Percentiles rank a stretch among this genome's conserved stretches.
These are phyloP conservation scores for Autographa pulchrina DNA, from an alignment of 2,888 invertebrate genomes.

Conservation along the genomic window DNA sequence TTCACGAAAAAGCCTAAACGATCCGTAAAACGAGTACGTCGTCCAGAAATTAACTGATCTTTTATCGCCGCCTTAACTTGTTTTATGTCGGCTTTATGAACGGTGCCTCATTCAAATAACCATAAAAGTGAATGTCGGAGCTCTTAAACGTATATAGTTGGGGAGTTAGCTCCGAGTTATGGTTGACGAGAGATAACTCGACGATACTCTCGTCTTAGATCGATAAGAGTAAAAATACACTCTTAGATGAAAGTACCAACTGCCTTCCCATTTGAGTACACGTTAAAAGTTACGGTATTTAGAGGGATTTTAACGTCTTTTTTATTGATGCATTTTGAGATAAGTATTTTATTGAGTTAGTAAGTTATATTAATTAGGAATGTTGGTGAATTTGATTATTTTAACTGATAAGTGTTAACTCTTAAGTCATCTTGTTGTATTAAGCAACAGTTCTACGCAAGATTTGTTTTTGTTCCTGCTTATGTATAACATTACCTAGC, in stretches of 20 bases:
- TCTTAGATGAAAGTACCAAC: slow-evolving; percentile 22
- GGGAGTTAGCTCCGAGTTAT: slow-evolving; percentile 38
- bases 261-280: slow-evolving; percentile 32
- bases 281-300: slow-evolving; percentile 9
- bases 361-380: neutral
- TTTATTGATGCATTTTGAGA: neutral
- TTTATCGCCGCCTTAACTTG: slow-evolving; percentile 49
- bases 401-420: too few relatives aligned
- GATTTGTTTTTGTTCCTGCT: too few relatives aligned
- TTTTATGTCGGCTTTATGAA: slow-evolving; percentile 56
- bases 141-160: slow-evolving; percentile 53
- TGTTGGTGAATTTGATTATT: too few relatives aligned
- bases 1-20: slow-evolving; percentile 15
- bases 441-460: too few relatives aligned
- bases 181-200: slow-evolving; percentile 54
- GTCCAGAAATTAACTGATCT: slow-evolving; percentile 57
- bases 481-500: too few relatives aligned
- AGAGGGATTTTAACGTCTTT: neutral
- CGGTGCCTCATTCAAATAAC: slow-evolving; percentile 57
- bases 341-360: neutral
- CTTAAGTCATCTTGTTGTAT: too few relatives aligned
- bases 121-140: slow-evolving; percentile 58
- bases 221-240: slow-evolving; percentile 57
- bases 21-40: slow-evolving; percentile 29
- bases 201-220: slow-evolving; percentile 52